phyloP scores from a whole-genome alignment of 2,888 invertebrate species.

The Crocallis elinguaria region DNA sequence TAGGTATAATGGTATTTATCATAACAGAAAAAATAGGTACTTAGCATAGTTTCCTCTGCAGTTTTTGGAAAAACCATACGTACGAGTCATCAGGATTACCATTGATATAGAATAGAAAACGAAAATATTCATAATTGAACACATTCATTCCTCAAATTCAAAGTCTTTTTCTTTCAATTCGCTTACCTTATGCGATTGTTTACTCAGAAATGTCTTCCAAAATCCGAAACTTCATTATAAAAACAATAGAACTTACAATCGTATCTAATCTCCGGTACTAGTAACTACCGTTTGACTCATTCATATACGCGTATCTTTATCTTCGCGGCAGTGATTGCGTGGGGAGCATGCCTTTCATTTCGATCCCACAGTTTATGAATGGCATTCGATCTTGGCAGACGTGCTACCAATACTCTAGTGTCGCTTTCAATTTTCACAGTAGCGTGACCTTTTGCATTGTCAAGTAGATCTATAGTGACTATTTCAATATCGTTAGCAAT shows the following conservation, averaged over 20 bases:
- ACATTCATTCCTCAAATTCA: conserved; percentile 3
- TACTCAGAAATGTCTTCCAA: conserved; percentile 10
- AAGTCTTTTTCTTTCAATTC: too few relatives aligned
- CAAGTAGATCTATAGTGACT: background rate
- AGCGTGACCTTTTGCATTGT: background rate
- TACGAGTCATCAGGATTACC: too few relatives aligned
- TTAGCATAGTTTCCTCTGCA: too few relatives aligned
- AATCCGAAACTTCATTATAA: conserved; percentile 1
- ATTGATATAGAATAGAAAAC: background rate
- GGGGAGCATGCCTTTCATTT: conserved; percentile 26
- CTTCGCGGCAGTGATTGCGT: conserved; percentile 29
- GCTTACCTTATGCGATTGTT: conserved; percentile 8
- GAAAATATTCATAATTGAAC: background rate
- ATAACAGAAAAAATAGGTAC: too few relatives aligned
- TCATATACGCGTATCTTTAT: conserved; percentile 23
- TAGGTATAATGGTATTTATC: too few relatives aligned
- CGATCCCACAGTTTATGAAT: conserved; percentile 29
- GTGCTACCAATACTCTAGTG: conserved; percentile 1
- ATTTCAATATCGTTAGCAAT: background rate
- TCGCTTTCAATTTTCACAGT: background rate
- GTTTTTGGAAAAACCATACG: too few relatives aligned
- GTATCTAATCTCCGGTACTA: conserved; percentile 21
- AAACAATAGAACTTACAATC: conserved; percentile 14
- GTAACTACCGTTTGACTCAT: conserved; percentile 31
- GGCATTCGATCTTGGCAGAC: conserved; percentile 11